A percentile compares a stretch with the other conserved stretches of the same genome.
Conservation (phyloP, 2,888 invertebrate genomes). For the Cheilosia variabilis region DNA sequence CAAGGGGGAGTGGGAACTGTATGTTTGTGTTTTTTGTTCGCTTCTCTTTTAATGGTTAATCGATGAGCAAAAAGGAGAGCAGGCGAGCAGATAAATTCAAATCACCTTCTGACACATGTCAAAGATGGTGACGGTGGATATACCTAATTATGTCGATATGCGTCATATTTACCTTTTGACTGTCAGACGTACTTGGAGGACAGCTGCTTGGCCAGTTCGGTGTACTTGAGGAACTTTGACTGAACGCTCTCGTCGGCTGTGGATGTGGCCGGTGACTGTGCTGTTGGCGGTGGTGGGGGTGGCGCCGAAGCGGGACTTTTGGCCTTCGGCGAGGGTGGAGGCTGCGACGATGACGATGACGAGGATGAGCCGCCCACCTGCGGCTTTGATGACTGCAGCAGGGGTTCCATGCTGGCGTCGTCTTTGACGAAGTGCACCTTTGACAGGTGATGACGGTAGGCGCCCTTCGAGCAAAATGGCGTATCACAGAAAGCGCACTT, state of each 20-base stretch:
- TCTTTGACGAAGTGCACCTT: constrained; percentile 98
- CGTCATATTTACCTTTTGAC: constrained; percentile 74
- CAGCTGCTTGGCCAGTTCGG: constrained; percentile 98
- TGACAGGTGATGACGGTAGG: constrained; percentile 97
- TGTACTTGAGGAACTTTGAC: constrained; percentile 99
- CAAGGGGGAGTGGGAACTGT: constrained; percentile 57
- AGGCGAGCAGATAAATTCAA: constrained; percentile 8
- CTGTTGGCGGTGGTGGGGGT: constrained; percentile 69
- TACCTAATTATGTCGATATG: constrained; percentile 65
- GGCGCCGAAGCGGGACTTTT: constrained; percentile 68
- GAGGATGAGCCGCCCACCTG: constrained; percentile 48
- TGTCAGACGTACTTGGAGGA: constrained; percentile 97
- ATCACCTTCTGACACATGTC: constrained; percentile 41
- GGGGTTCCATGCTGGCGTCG: constrained; percentile 89
- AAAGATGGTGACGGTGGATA: not conserved
- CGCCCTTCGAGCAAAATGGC: constrained; percentile 97
- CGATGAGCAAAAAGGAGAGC: constrained; percentile 56
- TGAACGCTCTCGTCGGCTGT: constrained; percentile 95
- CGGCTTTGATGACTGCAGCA: constrained; percentile 62
- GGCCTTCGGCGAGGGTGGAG: constrained; percentile 78
- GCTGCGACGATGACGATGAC: constrained; percentile 56
- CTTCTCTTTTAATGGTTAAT: constrained; percentile 57
- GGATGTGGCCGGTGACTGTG: constrained; percentile 82
- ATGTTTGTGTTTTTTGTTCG: not conserved
- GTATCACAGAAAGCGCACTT: constrained; percentile 98